Conservation (phyloP, 1,140 invertebrate genomes). For the Drosophila grimshawi region DNA sequence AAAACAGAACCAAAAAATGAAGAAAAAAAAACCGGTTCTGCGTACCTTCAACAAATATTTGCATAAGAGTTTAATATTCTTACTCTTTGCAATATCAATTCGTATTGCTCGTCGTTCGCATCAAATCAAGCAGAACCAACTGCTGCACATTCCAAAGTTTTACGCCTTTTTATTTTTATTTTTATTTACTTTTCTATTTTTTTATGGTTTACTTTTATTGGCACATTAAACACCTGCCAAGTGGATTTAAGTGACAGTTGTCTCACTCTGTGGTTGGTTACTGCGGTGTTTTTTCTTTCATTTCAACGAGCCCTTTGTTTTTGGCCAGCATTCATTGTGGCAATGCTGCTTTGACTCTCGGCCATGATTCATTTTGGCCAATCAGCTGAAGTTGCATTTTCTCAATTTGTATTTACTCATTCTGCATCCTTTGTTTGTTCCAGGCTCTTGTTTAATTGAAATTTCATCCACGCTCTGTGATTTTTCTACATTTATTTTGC, state of each 20-base stretch:
- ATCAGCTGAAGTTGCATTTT: neutral
- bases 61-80: constrained; percentile 39
- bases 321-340: neutral
- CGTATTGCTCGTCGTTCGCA: constrained; percentile 52
- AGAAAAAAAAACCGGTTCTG: constrained; percentile 56
- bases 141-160: constrained; percentile 45
- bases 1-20: constrained; percentile 15
- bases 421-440: neutral
- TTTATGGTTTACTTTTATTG: constrained; percentile 3
- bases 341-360: neutral
- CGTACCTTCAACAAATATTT: constrained; percentile 39
- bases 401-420: neutral
- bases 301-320: neutral
- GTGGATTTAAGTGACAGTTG: constrained; percentile 21
- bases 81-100: constrained; percentile 6
- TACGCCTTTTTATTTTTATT: constrained; percentile 20
- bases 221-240: constrained; percentile 26
- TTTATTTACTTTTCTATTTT: neutral
- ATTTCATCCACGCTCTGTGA: neutral
- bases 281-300: constrained; percentile 3
- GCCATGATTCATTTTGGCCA: constrained; percentile 6
- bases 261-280: constrained; percentile 8
- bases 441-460: constrained; percentile 7
- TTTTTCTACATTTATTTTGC: neutral
- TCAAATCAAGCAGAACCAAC: constrained; percentile 71